A percentile compares a stretch with the other conserved stretches of the same genome.
Conservation (phyloP, 2,888 invertebrate genomes). For the Cartodere bifasciata region DNA sequence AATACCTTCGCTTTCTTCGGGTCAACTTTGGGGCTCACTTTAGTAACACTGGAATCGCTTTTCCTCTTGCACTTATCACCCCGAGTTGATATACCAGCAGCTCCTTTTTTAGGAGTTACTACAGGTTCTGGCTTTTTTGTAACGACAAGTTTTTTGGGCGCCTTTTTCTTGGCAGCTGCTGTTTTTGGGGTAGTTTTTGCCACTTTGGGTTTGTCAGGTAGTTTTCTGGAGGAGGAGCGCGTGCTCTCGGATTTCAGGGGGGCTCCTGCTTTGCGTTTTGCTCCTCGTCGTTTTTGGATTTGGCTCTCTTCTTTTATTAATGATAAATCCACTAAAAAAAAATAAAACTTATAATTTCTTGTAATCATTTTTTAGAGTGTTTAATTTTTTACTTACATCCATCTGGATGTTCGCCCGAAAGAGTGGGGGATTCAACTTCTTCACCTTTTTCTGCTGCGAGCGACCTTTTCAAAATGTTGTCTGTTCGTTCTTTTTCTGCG, state of each 20-base stretch:
- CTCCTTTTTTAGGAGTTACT: constrained; percentile 4
- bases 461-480: constrained; percentile 73
- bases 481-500: constrained; percentile 64
- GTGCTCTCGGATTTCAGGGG: constrained; percentile 12
- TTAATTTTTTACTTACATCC: constrained; percentile 50
- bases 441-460: constrained; percentile 68
- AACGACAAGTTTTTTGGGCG: too few relatives aligned
- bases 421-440: constrained; percentile 35
- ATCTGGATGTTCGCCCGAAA: constrained; percentile 75
- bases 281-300: constrained; percentile 38
- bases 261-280: constrained; percentile 28
- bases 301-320: constrained; percentile 75
- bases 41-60: constrained; percentile 17
- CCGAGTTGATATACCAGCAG: constrained; percentile 18
- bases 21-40: constrained; percentile 30
- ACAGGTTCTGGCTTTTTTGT: too few relatives aligned
- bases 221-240: constrained; percentile 8
- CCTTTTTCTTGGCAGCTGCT: constrained; percentile 2
- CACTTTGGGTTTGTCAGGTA: constrained; percentile 7
- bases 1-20: constrained; percentile 33
- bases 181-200: constrained; percentile 10
- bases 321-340: constrained; percentile 63
- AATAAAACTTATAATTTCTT: constrained; percentile 8
- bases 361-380: not conserved
- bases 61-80: constrained; percentile 26